Conservation (phyloP, 1,140 invertebrate genomes). For the Atta texana region DNA sequence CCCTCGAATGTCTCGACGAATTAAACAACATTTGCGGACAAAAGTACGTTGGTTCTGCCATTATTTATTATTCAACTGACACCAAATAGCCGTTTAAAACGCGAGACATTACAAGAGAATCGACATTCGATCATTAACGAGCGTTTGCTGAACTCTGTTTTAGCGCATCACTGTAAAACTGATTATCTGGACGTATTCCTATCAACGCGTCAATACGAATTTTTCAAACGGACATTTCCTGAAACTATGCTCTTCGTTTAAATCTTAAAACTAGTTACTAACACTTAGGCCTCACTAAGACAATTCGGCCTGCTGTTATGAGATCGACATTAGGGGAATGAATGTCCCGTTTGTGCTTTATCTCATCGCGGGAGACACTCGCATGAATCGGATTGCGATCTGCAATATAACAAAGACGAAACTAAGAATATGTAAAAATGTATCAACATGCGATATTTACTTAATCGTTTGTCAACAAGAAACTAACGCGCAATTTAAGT, state of each 20-base stretch:
- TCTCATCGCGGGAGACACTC: constrained; percentile 22
- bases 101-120: constrained; percentile 5
- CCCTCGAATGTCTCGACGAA: neutral
- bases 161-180: constrained; percentile 35
- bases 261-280: constrained; percentile 53
- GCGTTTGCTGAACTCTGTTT: constrained; percentile 31
- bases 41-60: neutral
- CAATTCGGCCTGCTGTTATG: constrained; percentile 58
- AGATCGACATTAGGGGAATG: constrained; percentile 24
- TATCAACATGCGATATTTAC: constrained; percentile 14
- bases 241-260: constrained; percentile 44
- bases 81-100: constrained; percentile 22
- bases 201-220: constrained; percentile 35
- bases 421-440: constrained; percentile 32
- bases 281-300: constrained; percentile 73
- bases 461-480: constrained; percentile 25
- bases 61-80: neutral
- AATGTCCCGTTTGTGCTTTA: constrained; percentile 1
- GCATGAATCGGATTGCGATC: neutral
- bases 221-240: constrained; percentile 47
- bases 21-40: constrained; percentile 34
- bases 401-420: neutral
- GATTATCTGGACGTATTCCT: constrained; percentile 53
- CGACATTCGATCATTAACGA: constrained; percentile 39
- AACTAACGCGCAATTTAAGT: neutral